Base-by-base conservation (phyloP, 2,797 vertebrate genomes). In the Salmo trutta region DNA sequence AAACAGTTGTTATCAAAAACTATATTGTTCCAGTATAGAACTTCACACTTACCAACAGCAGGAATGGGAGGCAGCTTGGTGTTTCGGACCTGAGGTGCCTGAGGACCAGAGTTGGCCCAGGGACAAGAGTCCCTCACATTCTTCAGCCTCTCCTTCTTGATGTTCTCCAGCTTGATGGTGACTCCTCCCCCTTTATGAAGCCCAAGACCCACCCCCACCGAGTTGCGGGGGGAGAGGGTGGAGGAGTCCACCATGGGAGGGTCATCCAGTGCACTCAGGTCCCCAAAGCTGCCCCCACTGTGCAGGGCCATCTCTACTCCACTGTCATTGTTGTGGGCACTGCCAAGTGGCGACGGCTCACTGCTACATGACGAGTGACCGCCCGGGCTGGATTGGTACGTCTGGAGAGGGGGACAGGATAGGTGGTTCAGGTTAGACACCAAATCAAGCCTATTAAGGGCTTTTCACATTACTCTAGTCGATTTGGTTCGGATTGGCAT, bases 311-410 rank as follows among this genome's bases (percentile, higher is more conserved):
- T 96, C 93, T 99, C 98, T 96, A 99, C 95, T 92, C 97, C 97
- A 89, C 98, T 98, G 95, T 99, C 97, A 89, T 97, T 96, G 96
- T 99, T 98, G 96, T 95, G 97, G 96, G 94, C 87, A 84, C 96
- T 97, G 93, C 97, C 95, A 93, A 98, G 96, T 84, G 98, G 98
- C 78, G 98, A 99, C 41, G 96, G 97, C 91, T 99, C 97, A 71
- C 98, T 99, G 95, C 97, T 98, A 84, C 97, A 99, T 62, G 98
- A 99, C 0, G 98, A 99, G 91, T 97, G 97, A 90, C 97, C 97
- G 77, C 97, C 96, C 91, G 98, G 98, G 90, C 98, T 99, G 95
- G 97, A 97, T 94, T 99, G 98, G 94, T 97, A 98, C 85, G 96
- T 95, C 98, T 99, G 92, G 5, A 7, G 51, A 5, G 21, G 29